Conservation (phyloP, 2,888 invertebrate species). For the Steinernema scapterisci region DNA sequence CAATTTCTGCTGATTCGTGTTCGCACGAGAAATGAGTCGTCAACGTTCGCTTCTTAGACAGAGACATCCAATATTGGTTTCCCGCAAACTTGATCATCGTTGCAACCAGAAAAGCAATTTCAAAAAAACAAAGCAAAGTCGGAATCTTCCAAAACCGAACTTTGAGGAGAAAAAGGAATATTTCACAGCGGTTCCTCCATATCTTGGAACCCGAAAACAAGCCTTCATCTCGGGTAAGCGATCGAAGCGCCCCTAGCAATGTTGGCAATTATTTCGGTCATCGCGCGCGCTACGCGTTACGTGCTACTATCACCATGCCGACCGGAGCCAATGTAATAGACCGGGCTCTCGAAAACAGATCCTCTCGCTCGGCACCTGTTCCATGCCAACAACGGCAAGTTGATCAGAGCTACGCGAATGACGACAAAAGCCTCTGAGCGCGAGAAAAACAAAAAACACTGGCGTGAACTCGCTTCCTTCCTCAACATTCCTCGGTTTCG, state of each 20-base stretch:
- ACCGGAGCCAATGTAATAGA: conserved; percentile 2
- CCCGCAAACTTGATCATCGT: not conserved
- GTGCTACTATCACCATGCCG: conserved; percentile 31
- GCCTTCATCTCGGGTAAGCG: not conserved
- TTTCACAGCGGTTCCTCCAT: no score
- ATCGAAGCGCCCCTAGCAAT: conserved; percentile 6
- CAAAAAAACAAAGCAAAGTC: no score
- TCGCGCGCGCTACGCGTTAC: conserved; percentile 3
- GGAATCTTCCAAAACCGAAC: no score
- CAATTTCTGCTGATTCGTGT: not conserved
- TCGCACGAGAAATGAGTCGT: not conserved
- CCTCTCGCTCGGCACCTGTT: not conserved
- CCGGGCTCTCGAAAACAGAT: no score
- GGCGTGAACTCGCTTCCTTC: not conserved
- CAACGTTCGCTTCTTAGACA: not conserved
- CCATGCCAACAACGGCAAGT: conserved; percentile 29
- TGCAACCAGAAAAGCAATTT: no score
- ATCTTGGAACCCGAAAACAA: no score
- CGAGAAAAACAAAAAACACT: not conserved
- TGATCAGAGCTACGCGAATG: not conserved
- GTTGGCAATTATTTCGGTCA: conserved; percentile 23
- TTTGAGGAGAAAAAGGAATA: no score
- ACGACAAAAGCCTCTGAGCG: not conserved
- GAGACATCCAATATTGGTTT: not conserved
- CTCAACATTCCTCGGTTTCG: no score